Evolutionary conservation across 2,113 vertebrate genomes (phyloP), one percentile per base, ranked within the genome.

Genomic region (Noturus placidus): DNA sequence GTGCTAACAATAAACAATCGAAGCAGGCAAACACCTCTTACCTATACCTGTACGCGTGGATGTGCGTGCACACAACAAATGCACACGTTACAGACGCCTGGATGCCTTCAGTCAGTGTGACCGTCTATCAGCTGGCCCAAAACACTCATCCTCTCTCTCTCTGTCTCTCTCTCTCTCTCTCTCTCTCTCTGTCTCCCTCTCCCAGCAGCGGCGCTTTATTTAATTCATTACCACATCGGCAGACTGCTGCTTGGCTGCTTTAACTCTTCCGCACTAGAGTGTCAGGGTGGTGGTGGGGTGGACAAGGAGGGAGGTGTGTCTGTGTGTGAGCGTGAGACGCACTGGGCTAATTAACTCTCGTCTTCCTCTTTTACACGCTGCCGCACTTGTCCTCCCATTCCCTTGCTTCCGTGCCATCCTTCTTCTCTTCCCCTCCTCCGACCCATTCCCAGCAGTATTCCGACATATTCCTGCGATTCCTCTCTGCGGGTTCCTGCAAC

Each of bases 141-240:
- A 90, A 89, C 94, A 92, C 93, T 93, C 94, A 93, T 89, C 91
- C 92, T 93, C 83, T 93, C 83, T 61, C 67, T 52, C 70, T 67
- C 88, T 88, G 89, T 88, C 88, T 56, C 85, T 79, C 74, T 91
- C 90, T 91, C 61, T 82, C 70, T 70, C 78, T 90, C 88, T 88
- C 90, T 88, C 88, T 56, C 85, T 82, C 76, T 91, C 90, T 91
- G 57, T 82, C 52, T 72, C 70, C 19, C 79, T 83, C 80, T 70
- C 57, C 89, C 91, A 92, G 92, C 89, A 92, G 93, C 91, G 93
- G 89, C 93, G 92, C 87, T 94, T 95, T 94, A 95, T 95, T 96
- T 95, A 95, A 93, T 95, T 95, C 92, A 96, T 95, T 95, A 95
- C 94, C 94, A 94, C 95, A 95, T 92, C 93, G 93, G 92, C 88